Evolutionary conservation across 2,888 invertebrate genomes (phyloP).

Genomic region (Clivina fossor): DNA sequence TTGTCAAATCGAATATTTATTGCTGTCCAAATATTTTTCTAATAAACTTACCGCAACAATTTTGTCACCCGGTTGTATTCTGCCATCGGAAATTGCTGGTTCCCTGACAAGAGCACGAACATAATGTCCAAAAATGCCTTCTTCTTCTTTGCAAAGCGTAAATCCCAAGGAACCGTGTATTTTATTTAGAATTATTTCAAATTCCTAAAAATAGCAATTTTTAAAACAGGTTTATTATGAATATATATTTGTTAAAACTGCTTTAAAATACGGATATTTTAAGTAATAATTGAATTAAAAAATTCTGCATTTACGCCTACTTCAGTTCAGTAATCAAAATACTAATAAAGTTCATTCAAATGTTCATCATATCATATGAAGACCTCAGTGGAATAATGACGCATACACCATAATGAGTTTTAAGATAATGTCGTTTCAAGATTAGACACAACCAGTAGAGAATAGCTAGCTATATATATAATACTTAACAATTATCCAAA

Average conservation of each 20-base stretch:
- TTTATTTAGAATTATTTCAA: slow-evolving; percentile 82
- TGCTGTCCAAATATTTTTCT: no score
- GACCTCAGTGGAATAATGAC: no score
- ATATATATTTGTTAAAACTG: neutral
- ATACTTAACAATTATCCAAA: no score
- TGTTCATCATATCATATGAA: no score
- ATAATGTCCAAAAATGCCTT: slow-evolving; percentile 79
- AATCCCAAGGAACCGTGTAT: slow-evolving; percentile 84
- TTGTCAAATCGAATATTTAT: no score
- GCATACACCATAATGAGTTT: no score
- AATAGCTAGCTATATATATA: no score
- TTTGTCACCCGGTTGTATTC: slow-evolving; percentile 83
- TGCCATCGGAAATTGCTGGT: slow-evolving; percentile 82
- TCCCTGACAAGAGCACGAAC: slow-evolving; percentile 83
- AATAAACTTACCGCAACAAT: slow-evolving; percentile 79
- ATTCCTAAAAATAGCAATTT: slow-evolving; percentile 69
- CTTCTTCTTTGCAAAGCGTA: slow-evolving; percentile 82
- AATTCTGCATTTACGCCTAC: neutral
- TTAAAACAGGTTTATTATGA: neutral
- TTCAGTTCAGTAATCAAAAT: no score
- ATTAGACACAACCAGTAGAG: no score
- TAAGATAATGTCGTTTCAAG: no score
- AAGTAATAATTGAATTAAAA: neutral
- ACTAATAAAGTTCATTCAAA: no score
- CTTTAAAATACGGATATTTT: no score